Evolutionary conservation across 2,113 vertebrate genomes (phyloP).

Genomic region (Lepidothrix coronata): DNA sequence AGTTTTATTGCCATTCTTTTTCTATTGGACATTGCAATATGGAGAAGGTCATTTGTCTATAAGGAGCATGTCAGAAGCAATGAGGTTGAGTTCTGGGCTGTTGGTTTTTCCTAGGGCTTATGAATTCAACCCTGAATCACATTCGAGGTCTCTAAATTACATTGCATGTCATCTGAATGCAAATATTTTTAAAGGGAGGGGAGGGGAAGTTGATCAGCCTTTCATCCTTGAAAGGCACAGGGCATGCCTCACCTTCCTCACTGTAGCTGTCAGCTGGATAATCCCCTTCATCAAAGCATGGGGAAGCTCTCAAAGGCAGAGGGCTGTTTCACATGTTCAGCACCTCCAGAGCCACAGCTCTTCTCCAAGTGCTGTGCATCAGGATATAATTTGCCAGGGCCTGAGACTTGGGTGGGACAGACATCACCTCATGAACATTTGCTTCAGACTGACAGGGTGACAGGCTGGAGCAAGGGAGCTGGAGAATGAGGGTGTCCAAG

Average conservation of each 20-base stretch:
- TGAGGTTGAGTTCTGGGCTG: background rate
- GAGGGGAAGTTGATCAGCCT: background rate
- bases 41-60: background rate
- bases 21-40: background rate
- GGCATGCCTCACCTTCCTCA: background rate
- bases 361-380: background rate
- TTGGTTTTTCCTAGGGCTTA: background rate
- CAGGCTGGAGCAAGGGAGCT: background rate
- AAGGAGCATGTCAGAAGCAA: background rate
- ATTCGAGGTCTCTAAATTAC: background rate
- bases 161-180: background rate
- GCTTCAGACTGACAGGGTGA: background rate
- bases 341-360: background rate
- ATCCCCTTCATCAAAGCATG: background rate
- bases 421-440: rapidly evolving
- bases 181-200: background rate
- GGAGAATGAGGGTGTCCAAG: background rate
- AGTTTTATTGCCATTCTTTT: background rate
- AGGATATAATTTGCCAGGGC: background rate
- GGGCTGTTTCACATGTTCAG: background rate
- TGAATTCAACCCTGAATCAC: background rate
- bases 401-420: too few relatives aligned
- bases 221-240: background rate
- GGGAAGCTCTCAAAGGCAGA: background rate
- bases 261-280: background rate